Percentiles rank a stretch among this genome's conserved stretches.
Conservation (phyloP, 2,113 vertebrate species). For the Ceyx cyanopectus region DNA sequence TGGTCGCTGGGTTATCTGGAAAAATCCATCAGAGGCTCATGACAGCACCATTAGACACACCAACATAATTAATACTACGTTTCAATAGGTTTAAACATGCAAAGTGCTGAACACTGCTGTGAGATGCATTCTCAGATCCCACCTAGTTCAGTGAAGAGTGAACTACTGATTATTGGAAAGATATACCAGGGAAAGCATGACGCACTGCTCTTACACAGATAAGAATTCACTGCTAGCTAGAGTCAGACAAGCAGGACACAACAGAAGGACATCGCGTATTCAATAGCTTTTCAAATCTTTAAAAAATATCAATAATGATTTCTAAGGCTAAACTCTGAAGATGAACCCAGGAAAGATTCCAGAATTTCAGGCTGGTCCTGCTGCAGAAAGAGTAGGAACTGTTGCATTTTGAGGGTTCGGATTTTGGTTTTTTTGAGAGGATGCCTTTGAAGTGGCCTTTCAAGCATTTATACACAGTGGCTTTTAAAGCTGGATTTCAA, state of each 20-base stretch:
- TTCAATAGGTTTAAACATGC: slow-evolving; percentile 53
- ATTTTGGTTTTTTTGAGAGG: not conserved
- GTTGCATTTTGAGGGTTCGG: not conserved
- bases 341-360: not conserved
- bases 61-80: slow-evolving; percentile 37
- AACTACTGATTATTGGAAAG: slow-evolving; percentile 44
- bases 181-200: slow-evolving; percentile 48
- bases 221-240: not conserved
- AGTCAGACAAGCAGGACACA: not conserved
- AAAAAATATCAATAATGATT: not conserved
- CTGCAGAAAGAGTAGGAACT: not conserved
- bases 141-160: slow-evolving; percentile 20
- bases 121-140: slow-evolving; percentile 33
- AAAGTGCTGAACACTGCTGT: slow-evolving; percentile 17
- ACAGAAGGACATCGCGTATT: not conserved
- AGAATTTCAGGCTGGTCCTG: not conserved
- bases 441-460: not conserved
- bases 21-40: slow-evolving; percentile 51
- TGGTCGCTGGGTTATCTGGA: slow-evolving; percentile 52
- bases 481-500: not conserved
- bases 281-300: not conserved
- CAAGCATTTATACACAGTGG: not conserved
- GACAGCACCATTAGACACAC: slow-evolving; percentile 28
- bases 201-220: not conserved
- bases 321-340: not conserved